phyloP scores from a whole-genome alignment of 2,113 vertebrate genomes.

The Syrrhaptes paradoxus region DNA sequence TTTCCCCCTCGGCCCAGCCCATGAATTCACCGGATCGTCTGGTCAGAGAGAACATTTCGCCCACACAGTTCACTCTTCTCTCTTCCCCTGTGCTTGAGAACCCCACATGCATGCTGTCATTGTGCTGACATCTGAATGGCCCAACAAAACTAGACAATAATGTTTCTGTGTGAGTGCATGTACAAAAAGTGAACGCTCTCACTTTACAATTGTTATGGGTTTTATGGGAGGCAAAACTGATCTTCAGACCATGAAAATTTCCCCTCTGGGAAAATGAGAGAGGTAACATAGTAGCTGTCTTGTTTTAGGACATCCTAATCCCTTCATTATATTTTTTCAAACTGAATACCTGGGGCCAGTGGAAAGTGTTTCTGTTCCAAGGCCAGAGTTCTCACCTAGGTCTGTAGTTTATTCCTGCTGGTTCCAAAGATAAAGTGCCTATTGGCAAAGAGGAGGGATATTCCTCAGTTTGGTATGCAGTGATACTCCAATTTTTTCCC shows the following conservation, averaged over 20 bases:
- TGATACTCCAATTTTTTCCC: too few species aligned
- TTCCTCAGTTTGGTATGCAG: neutral
- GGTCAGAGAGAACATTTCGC: neutral
- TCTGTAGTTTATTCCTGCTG: neutral
- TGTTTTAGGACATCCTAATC: neutral
- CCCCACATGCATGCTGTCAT: neutral
- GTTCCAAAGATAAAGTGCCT: neutral
- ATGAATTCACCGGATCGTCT: neutral
- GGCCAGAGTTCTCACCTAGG: neutral
- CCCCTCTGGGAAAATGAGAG: neutral
- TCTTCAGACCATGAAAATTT: neutral
- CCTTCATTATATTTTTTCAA: neutral
- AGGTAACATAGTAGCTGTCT: neutral
- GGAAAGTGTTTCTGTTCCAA: neutral
- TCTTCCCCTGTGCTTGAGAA: neutral
- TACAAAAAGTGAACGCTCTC: accelerated
- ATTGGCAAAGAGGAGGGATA: neutral
- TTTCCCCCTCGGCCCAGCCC: neutral
- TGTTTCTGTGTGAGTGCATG: neutral
- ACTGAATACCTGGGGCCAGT: neutral
- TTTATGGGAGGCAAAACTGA: neutral
- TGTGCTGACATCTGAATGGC: neutral
- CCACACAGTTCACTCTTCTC: slow-evolving; percentile 49
- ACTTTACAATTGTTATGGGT: neutral
- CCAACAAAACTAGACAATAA: neutral